Evolutionary conservation across 2,888 invertebrate species (phyloP).

Genomic region (Temnothorax unifasciatus): DNA sequence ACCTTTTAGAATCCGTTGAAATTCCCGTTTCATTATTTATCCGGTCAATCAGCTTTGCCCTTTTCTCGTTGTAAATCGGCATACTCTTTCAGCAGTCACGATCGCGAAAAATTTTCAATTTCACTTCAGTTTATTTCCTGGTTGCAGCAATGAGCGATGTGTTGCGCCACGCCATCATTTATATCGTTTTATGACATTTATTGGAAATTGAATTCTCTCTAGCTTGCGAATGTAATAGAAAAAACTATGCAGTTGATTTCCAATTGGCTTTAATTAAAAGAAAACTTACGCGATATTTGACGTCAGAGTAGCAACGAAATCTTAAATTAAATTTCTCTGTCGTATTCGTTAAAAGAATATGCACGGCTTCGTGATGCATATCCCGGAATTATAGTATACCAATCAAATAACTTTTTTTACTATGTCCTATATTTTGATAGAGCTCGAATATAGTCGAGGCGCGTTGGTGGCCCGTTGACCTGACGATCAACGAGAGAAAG

Average conservation of each 20-base stretch:
- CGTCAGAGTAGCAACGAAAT: not conserved
- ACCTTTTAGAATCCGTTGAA: constrained; percentile 14
- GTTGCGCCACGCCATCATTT: constrained; percentile 55
- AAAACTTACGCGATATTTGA: not conserved
- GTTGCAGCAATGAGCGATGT: constrained; percentile 80
- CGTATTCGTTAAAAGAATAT: not conserved
- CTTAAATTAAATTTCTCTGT: not conserved
- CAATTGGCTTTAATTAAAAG: not conserved
- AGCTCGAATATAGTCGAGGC: constrained; percentile 66
- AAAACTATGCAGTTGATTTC: not conserved
- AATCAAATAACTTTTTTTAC: not conserved
- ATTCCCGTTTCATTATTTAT: constrained; percentile 6
- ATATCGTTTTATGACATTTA: constrained; percentile 13
- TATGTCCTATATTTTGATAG: constrained; percentile 32
- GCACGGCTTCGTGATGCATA: not conserved
- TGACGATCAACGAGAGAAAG: constrained; percentile 67
- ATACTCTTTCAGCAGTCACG: constrained; percentile 79
- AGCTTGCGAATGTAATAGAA: not conserved
- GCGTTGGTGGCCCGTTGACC: constrained; percentile 69
- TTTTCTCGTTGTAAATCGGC: constrained; percentile 74
- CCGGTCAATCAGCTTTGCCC: constrained; percentile 46
- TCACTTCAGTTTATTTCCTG: constrained; percentile 81
- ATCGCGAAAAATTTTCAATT: constrained; percentile 83
- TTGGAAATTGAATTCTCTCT: not conserved
- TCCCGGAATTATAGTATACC: not conserved